Evolutionary conservation across 2,797 vertebrate genomes (phyloP), one percentile per base, ranked within the genome.

Genomic region (Odontamblyopus rebecca): DNA sequence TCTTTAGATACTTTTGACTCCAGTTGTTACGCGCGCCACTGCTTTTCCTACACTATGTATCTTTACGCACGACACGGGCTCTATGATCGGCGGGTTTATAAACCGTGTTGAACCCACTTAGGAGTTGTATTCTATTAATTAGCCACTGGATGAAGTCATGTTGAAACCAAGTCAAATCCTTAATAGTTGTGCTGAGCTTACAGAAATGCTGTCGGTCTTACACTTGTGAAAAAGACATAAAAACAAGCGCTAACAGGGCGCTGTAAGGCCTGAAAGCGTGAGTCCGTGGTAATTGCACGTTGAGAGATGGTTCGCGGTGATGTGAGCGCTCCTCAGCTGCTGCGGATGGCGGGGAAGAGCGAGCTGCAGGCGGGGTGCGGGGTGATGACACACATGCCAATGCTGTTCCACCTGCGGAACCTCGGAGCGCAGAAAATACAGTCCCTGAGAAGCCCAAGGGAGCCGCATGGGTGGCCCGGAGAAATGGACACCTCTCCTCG

Each of bases 301-400:
- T 91, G 92, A 92, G 82, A 85, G 92, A 92, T 68, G 89, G 59
- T 65, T 87, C 87, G 88, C 89, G 85, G 79, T 88, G 77, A 41
- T 85, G 79, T 88, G 77, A 30, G 2, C 72, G 82, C 50, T 69
- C 64, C 69, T 82, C 84, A 86, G 87, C 84, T 86, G 89, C 85
- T 81, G 83, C 77, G 71, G 64, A 66, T 66, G 64, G 64, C 41
- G 62, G 38, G 62, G 62, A 41, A 64, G 35, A 80, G 72, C 77
- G 38, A 71, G 80, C 84, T 79, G 84, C 81, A 85, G 88, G 85
- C 90, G 88, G 86, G 66, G 66, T 86, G 85, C 88, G 81, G 90
- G 94, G 95, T 92, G 96, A 94, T 96, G 95, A 97, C 95, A 96
- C 93, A 95, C 86, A 88, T 74, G 85, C 92, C 93, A 91, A 90